phyloP scores from a whole-genome alignment of 1,140 invertebrate genomes.

The Physella acuta region DNA sequence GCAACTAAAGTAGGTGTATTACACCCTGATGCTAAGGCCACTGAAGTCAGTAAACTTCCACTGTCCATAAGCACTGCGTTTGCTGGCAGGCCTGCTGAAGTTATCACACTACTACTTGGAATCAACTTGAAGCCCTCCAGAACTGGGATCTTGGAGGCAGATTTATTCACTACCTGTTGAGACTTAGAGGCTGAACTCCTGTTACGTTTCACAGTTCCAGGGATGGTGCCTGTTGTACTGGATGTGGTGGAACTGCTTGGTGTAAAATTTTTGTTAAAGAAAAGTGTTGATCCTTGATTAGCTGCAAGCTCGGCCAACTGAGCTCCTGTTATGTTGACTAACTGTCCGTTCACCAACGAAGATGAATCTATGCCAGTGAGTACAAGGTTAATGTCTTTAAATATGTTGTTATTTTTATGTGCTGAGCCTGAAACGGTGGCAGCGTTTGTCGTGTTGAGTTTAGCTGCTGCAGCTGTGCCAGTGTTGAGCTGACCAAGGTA shows the following conservation, averaged over 20 bases:
- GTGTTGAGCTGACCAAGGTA: constrained; percentile 42
- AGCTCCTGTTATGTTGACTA: constrained; percentile 43
- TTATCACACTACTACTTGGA: constrained; percentile 41
- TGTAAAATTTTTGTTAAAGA: constrained; percentile 22
- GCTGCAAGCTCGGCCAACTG: constrained; percentile 39
- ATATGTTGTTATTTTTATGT: constrained; percentile 41
- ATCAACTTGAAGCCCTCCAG: constrained; percentile 37
- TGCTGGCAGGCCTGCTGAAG: constrained; percentile 15
- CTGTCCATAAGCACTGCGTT: constrained; percentile 44
- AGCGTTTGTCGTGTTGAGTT: neutral
- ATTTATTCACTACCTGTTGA: constrained; percentile 9
- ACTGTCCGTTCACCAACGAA: constrained; percentile 48
- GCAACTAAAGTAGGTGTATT: constrained; percentile 32
- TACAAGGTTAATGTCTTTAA: constrained; percentile 49
- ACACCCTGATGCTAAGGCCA: constrained; percentile 35
- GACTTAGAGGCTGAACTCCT: constrained; percentile 21
- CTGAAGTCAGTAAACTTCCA: constrained; percentile 40
- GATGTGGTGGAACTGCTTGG: neutral
- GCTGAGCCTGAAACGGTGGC: neutral
- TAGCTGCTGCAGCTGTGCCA: constrained; percentile 35
- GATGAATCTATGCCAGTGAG: constrained; percentile 46
- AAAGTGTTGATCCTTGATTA: constrained; percentile 27
- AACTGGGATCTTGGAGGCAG: constrained; percentile 3
- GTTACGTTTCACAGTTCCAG: constrained; percentile 27
- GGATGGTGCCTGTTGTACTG: neutral